Conservation (phyloP, 1,140 invertebrate genomes). For the Brachionus sp. region DNA sequence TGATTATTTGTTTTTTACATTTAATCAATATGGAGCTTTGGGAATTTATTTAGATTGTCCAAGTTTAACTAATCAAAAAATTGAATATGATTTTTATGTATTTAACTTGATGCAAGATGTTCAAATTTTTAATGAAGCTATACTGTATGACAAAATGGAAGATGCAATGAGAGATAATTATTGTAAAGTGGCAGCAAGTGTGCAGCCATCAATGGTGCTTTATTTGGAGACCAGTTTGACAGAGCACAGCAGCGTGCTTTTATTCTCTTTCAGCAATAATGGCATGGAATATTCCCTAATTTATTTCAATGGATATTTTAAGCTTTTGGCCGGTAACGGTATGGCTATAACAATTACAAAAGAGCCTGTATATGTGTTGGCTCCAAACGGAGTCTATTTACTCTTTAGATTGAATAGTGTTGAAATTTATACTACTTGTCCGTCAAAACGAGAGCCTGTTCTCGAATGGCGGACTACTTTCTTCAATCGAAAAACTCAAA, state of each 20-base stretch:
- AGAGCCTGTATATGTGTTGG: neutral
- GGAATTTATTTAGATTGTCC: slow-evolving; percentile 19
- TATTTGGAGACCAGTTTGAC: neutral
- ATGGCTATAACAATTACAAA: neutral
- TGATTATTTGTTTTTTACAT: slow-evolving; percentile 4
- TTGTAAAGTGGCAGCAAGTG: neutral
- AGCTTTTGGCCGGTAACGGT: neutral
- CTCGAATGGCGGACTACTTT: neutral
- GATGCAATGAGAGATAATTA: neutral
- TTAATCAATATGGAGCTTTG: neutral
- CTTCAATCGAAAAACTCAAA: neutral
- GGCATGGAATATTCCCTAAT: neutral
- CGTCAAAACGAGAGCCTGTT: neutral
- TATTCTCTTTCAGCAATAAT: slow-evolving; percentile 5
- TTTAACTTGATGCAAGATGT: neutral
- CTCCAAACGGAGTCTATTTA: neutral
- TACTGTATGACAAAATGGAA: neutral
- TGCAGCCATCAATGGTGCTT: neutral
- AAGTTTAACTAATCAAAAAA: slow-evolving; percentile 6
- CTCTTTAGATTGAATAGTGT: neutral
- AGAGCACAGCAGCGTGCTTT: neutral
- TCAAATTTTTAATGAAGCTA: neutral
- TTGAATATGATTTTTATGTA: neutral
- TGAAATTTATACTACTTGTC: neutral
- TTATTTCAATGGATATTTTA: slow-evolving; percentile 26